phyloP scores from a whole-genome alignment of 2,797 vertebrate species.

The Eidolon dupreanum region DNA sequence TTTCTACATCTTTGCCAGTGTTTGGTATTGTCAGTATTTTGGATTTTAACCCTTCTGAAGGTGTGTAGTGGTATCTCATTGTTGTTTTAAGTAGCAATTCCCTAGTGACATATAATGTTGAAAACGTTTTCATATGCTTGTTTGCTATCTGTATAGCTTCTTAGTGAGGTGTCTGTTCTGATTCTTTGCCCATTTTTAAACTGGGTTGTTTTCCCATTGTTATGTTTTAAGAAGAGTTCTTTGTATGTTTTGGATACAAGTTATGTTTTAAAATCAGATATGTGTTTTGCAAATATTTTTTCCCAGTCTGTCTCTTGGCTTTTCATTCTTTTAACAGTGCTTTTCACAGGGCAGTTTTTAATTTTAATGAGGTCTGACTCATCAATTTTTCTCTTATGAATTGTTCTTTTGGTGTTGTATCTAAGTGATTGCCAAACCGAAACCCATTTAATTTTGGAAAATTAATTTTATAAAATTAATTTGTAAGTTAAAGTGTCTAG shows the following conservation, averaged over 20 bases:
- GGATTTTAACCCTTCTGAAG: not conserved
- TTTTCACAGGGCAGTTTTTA: too few relatives aligned
- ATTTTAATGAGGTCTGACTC: too few relatives aligned
- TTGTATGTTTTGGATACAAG: not conserved
- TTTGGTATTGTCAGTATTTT: too few relatives aligned
- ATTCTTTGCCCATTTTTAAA: not conserved
- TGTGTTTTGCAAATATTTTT: too few relatives aligned
- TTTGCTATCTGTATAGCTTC: too few relatives aligned
- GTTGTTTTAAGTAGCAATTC: not conserved
- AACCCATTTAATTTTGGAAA: not conserved
- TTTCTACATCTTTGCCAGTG: too few relatives aligned
- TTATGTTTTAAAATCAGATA: not conserved
- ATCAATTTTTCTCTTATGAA: too few relatives aligned
- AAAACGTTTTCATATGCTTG: too few relatives aligned
- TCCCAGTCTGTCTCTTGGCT: too few relatives aligned
- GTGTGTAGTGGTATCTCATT: not conserved
- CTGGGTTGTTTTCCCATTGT: not conserved
- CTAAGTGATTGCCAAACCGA: too few relatives aligned
- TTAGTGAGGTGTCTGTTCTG: not conserved
- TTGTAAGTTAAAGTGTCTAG: not conserved
- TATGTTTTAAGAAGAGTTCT: not conserved
- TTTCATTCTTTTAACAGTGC: too few relatives aligned
- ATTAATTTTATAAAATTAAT: not conserved
- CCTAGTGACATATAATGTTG: not conserved
- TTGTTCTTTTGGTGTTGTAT: too few relatives aligned